phyloP scores from a whole-genome alignment of 2,888 invertebrate genomes.

The Pristionchus mayeri region DNA sequence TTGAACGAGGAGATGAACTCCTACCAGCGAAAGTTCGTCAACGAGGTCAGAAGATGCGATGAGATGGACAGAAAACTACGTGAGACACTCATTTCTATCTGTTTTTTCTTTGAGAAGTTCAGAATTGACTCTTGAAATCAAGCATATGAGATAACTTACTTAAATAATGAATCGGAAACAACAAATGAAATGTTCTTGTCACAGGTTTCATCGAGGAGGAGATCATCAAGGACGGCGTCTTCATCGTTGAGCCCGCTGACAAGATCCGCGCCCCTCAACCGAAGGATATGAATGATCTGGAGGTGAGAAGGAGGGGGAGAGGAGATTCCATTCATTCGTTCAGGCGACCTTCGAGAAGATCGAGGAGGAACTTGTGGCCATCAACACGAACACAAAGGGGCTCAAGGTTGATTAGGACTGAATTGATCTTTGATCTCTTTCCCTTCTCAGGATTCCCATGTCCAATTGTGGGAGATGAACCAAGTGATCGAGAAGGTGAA shows the following conservation, averaged over 20 bases:
- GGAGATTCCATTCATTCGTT: conserved; percentile 8
- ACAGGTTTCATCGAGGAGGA: conserved; percentile 66
- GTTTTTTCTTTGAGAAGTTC: background rate
- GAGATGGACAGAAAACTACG: conserved; percentile 73
- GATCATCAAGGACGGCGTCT: conserved; percentile 61
- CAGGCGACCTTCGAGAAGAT: conserved; percentile 70
- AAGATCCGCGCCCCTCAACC: conserved; percentile 69
- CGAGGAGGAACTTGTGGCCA: conserved; percentile 69
- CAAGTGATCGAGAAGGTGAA: conserved; percentile 69
- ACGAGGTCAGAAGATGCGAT: conserved; percentile 71
- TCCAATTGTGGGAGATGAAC: conserved; percentile 67
- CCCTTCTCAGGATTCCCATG: conserved; percentile 58
- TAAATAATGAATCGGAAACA: background rate
- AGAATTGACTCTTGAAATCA: too few species aligned
- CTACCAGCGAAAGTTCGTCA: conserved; percentile 72
- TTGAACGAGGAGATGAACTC: conserved; percentile 70
- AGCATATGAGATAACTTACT: too few species aligned
- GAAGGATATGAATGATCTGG: conserved; percentile 69
- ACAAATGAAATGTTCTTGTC: background rate
- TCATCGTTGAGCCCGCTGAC: conserved; percentile 62
- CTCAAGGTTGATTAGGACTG: conserved; percentile 52
- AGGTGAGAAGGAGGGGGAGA: conserved; percentile 53
- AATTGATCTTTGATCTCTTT: background rate
- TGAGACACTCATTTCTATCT: conserved; percentile 53
- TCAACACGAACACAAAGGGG: conserved; percentile 64